A percentile compares a stretch with the other conserved stretches of the same genome.
These are phyloP conservation scores for Tetranychus piercei DNA, from an alignment of 2,888 invertebrate species.

Conservation along the genomic window DNA sequence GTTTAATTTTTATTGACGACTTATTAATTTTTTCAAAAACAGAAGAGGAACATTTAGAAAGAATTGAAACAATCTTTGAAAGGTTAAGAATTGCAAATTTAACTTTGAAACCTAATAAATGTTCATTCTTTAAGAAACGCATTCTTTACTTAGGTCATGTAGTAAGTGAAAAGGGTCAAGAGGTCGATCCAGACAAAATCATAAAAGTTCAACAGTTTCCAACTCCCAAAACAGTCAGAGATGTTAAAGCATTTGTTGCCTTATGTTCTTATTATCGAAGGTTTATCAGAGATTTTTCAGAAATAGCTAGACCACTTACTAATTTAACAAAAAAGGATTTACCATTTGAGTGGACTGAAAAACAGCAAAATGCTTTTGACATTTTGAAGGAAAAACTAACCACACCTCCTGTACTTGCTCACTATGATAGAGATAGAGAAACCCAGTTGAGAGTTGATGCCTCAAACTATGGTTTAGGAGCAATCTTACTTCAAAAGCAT, in stretches of 20 bases:
- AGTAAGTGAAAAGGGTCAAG: conserved; percentile 19
- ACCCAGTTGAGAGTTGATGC: too few species aligned
- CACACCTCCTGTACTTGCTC: too few species aligned
- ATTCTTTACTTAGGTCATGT: conserved; percentile 27
- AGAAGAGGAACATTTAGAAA: conserved; percentile 23
- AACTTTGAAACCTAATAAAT: conserved; percentile 26
- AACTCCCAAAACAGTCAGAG: conserved; percentile 20
- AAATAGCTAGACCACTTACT: conserved; percentile 24
- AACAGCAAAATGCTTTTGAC: too few species aligned
- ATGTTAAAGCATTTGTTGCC: conserved; percentile 25
- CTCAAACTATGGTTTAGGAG: too few species aligned
- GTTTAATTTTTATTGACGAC: conserved; percentile 27
- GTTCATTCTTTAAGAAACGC: too few species aligned
- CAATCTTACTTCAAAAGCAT: too few species aligned
- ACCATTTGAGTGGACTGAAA: conserved; percentile 17
- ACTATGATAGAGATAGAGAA: too few species aligned
- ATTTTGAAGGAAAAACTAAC: too few species aligned
- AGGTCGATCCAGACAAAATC: conserved; percentile 23
- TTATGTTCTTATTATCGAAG: conserved; percentile 25
- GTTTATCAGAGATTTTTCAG: conserved; percentile 19
- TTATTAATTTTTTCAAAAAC: conserved; percentile 22
- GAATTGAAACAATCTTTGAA: conserved; percentile 25
- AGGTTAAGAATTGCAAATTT: conserved; percentile 24
- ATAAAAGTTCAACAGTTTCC: conserved; percentile 22
- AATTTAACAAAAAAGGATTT: conserved; percentile 19